Evolutionary conservation across 2,888 invertebrate species (phyloP).

Genomic region (Lobophora halterata): DNA sequence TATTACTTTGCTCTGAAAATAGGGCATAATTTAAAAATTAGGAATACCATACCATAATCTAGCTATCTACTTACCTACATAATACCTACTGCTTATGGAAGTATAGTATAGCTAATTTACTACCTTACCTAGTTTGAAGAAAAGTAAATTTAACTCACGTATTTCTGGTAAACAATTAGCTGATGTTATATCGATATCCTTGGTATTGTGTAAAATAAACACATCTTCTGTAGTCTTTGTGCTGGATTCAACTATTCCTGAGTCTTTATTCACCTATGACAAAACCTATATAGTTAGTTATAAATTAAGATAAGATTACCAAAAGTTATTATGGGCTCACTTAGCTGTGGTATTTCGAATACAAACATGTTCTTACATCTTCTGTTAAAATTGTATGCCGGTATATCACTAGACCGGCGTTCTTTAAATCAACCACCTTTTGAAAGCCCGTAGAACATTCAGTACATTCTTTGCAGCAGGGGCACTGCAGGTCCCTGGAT

Average conservation of each 20-base stretch:
- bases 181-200: constrained; percentile 33
- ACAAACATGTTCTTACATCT: constrained; percentile 31
- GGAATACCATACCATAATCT: no score
- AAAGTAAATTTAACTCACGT: constrained; percentile 36
- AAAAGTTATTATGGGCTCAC: no score
- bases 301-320: no score
- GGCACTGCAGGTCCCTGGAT: constrained; percentile 21
- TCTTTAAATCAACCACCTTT: constrained; percentile 41
- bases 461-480: constrained; percentile 32
- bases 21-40: no score
- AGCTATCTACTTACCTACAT: no score
- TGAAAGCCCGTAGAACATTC: constrained; percentile 34
- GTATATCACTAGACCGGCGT: constrained; percentile 46
- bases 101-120: no score
- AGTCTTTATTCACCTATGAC: constrained; percentile 14
- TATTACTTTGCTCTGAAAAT: constrained; percentile 45
- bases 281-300: constrained; percentile 7
- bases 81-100: no score
- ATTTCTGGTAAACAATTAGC: constrained; percentile 36
- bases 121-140: background rate
- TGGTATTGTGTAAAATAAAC: constrained; percentile 47
- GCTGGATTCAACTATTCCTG: constrained; percentile 6
- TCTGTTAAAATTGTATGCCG: constrained; percentile 29
- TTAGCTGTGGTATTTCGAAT: no score
- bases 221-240: constrained; percentile 28